Percentiles rank a stretch among this genome's conserved stretches.
phyloP scores from a whole-genome alignment of 2,888 invertebrate genomes.

The Tipula helvola region DNA sequence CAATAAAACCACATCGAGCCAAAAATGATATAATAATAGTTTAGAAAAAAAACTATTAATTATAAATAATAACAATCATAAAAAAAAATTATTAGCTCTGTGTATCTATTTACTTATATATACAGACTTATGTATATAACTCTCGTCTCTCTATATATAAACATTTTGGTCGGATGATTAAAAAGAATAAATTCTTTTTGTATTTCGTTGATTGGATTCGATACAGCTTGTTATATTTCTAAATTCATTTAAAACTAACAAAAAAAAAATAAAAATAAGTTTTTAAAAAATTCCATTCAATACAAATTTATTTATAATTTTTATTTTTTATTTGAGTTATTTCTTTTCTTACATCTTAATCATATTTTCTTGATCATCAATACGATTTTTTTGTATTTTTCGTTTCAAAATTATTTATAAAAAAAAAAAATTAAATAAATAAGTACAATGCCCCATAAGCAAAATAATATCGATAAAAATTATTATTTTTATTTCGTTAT shows the following conservation, averaged over 20 bases:
- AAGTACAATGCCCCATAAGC: slow-evolving; percentile 4
- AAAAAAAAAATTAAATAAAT: slow-evolving; percentile 4
- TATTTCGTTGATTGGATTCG: slow-evolving; percentile 4
- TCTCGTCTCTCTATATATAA: neutral
- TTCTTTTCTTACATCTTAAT: slow-evolving; percentile 4
- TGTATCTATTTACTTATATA: neutral
- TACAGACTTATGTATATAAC: neutral
- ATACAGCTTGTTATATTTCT: neutral
- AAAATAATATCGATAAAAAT: neutral
- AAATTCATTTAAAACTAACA: neutral
- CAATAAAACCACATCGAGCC: neutral
- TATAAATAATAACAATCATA: neutral
- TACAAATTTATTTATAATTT: neutral
- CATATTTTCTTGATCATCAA: neutral
- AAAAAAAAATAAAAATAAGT: neutral
- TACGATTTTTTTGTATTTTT: neutral
- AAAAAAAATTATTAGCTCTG: neutral
- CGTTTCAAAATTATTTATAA: neutral
- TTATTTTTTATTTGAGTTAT: neutral
- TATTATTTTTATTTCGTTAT: neutral
- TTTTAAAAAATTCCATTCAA: neutral
- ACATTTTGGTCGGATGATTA: neutral
- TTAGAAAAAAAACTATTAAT: neutral
- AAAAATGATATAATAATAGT: neutral
- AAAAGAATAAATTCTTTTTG: slow-evolving; percentile 4